phyloP scores from a whole-genome alignment of 2,797 vertebrate species.

The Odontamblyopus lacepedii region DNA sequence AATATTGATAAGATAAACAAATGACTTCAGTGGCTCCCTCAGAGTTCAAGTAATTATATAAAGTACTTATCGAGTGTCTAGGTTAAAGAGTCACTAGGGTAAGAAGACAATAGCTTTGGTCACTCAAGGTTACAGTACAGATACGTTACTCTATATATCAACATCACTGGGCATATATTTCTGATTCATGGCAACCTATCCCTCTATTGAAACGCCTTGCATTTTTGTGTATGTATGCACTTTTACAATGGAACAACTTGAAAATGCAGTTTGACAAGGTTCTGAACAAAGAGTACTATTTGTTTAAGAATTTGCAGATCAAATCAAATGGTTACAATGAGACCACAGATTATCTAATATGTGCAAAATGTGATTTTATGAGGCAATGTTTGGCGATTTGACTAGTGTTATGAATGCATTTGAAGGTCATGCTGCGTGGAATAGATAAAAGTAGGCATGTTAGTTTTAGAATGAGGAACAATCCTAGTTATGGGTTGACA shows the following conservation, averaged over 20 bases:
- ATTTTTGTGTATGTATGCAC: not conserved
- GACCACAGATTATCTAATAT: no score
- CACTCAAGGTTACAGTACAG: slow-evolving; percentile 19
- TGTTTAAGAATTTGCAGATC: not conserved
- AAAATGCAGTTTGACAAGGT: not conserved
- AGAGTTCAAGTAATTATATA: slow-evolving; percentile 27
- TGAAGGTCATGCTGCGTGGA: slow-evolving; percentile 64
- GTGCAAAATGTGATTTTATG: not conserved
- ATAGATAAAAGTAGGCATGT: not conserved
- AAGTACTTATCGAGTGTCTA: slow-evolving; percentile 7
- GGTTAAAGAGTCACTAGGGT: slow-evolving; percentile 46
- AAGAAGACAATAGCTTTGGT: slow-evolving; percentile 25
- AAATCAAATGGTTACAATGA: not conserved
- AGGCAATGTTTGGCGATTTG: not conserved
- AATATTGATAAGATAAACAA: slow-evolving; percentile 15
- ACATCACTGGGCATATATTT: not conserved
- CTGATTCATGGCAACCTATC: not conserved
- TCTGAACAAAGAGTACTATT: not conserved
- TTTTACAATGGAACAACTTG: not conserved
- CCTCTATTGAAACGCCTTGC: not conserved
- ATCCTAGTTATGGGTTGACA: not conserved
- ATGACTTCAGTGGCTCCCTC: not conserved
- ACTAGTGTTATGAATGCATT: slow-evolving; percentile 10
- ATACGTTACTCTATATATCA: no score
- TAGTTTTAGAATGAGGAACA: not conserved